These are phyloP conservation scores for Lerista edwardsae DNA, from an alignment of 2,797 vertebrate species.

Conservation along the genomic window DNA sequence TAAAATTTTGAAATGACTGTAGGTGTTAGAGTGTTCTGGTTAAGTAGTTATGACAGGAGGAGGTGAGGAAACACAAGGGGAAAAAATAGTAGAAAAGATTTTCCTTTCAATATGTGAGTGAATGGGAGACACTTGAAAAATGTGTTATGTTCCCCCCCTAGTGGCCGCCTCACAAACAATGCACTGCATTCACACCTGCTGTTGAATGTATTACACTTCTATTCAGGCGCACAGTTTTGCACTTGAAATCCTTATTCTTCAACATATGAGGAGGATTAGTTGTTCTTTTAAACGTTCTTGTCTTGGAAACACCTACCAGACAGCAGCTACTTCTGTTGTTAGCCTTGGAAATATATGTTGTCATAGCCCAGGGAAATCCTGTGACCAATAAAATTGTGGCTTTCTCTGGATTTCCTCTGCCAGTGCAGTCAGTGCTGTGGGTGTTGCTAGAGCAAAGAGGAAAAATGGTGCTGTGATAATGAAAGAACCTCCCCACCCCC, in stretches of 20 bases:
- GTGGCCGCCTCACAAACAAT: background rate
- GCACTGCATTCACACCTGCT: background rate
- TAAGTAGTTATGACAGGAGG: slow-evolving; percentile 2
- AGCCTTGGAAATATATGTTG: background rate
- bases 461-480: background rate
- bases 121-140: background rate
- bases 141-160: slow-evolving; percentile 3
- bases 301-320: background rate
- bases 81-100: background rate
- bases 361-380: background rate
- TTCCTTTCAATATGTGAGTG: background rate
- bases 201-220: background rate
- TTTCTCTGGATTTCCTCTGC: background rate
- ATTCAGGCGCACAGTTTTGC: background rate
- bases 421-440: background rate
- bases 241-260: background rate
- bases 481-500: too few species aligned
- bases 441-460: background rate
- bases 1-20: background rate
- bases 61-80: background rate
- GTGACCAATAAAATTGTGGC: background rate
- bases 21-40: background rate
- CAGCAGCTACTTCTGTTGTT: background rate
- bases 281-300: background rate
- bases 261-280: background rate